Conservation (phyloP, 2,888 invertebrate species). For the Drosophila monieri region DNA sequence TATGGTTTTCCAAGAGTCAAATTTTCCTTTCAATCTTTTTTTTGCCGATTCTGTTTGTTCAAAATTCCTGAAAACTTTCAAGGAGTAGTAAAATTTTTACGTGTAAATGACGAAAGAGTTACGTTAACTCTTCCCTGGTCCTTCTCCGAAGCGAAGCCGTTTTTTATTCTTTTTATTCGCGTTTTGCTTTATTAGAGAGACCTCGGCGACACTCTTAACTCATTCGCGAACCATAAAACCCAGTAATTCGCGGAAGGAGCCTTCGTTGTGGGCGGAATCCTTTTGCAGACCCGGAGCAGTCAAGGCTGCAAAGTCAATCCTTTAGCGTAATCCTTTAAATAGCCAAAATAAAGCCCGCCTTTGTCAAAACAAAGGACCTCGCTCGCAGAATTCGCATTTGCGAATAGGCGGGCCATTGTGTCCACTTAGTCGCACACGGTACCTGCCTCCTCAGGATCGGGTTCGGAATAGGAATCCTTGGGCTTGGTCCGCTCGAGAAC, state of each 20-base stretch:
- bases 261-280: slow-evolving; percentile 59
- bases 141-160: slow-evolving; percentile 55
- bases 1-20: slow-evolving; percentile 23
- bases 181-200: slow-evolving; percentile 56
- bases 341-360: slow-evolving; percentile 83
- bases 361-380: slow-evolving; percentile 76
- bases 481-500: not conserved
- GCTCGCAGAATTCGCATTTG: slow-evolving; percentile 67
- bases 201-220: slow-evolving; percentile 62
- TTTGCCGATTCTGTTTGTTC: slow-evolving; percentile 24
- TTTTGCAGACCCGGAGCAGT: slow-evolving; percentile 52
- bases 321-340: slow-evolving; percentile 84
- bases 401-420: slow-evolving; percentile 72
- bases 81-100: slow-evolving; percentile 58
- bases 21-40: slow-evolving; percentile 3
- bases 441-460: slow-evolving; percentile 52
- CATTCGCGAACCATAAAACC: slow-evolving; percentile 70
- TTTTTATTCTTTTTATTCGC: slow-evolving; percentile 50
- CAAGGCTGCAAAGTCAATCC: slow-evolving; percentile 83
- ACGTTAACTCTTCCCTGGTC: slow-evolving; percentile 73
- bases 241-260: slow-evolving; percentile 67
- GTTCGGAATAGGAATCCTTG: not conserved
- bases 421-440: slow-evolving; percentile 57
- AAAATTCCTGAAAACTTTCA: slow-evolving; percentile 35
- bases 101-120: slow-evolving; percentile 81